phyloP scores from a whole-genome alignment of 2,113 vertebrate species.

The Pelvicachromis taeniatus region DNA sequence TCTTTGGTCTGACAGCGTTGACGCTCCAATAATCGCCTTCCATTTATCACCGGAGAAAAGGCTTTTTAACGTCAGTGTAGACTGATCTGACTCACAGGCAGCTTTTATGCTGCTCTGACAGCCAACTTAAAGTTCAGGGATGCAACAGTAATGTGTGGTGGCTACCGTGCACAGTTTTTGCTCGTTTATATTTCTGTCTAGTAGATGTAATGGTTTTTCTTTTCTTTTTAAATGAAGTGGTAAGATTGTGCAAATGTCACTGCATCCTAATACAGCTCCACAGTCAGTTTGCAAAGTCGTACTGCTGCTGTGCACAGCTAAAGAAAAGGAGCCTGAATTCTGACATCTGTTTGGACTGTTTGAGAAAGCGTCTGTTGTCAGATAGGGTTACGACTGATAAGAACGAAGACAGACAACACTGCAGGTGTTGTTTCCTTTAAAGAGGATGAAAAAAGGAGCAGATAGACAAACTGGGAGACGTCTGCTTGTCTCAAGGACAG shows the following conservation, averaged over 20 bases:
- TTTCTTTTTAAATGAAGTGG: not conserved
- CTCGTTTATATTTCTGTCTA: not conserved
- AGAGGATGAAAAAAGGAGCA: not conserved
- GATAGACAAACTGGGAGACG: not conserved
- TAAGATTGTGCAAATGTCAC: not conserved
- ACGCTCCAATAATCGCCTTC: constrained; percentile 11
- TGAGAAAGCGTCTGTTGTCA: not conserved
- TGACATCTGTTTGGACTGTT: not conserved
- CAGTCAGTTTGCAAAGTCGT: not conserved
- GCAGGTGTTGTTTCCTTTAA: not conserved
- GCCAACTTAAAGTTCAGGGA: not conserved
- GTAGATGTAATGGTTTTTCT: not conserved
- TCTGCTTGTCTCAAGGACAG: not conserved
- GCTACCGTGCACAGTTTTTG: not conserved
- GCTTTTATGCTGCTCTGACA: not conserved
- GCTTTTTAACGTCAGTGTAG: not conserved
- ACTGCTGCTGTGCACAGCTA: not conserved
- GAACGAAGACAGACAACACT: not conserved
- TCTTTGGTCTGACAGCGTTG: not conserved
- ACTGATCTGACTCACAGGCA: constrained; percentile 1
- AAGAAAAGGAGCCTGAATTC: not conserved
- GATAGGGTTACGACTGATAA: not conserved
- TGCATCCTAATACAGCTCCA: not conserved
- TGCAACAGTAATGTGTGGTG: not conserved
- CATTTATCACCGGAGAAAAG: constrained; percentile 34